Evolutionary conservation across 1,140 invertebrate species (phyloP), one percentile per base, ranked within the genome.

Genomic region (Drosophila tani): DNA sequence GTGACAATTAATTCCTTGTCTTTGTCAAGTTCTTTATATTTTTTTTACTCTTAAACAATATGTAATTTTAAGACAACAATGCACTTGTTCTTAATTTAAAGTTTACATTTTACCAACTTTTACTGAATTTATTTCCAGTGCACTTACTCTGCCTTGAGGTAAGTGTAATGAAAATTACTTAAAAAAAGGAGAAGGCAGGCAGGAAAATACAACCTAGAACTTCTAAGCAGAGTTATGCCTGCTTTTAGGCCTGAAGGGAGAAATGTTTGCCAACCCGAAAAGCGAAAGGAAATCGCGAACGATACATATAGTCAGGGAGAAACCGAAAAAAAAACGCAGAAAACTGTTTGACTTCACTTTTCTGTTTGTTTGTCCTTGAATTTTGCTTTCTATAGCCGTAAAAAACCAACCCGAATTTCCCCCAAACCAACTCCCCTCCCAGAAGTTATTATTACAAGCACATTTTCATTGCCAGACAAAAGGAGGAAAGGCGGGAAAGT

Each of bases 351-450:
- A 85, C 82, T 86, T 86, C 79, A 86, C 79, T 78, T 77, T 67
- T 64, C 50, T 63, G 65, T 78, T 68, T 88, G 81, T 87, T 88
- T 90, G 84, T 88, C 84, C 84, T 88, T 88, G 84, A 88, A 88
- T 84, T 88, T 90, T 79, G 53, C 56, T 64, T 68, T 56, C 55
- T 59, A 53, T 47, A 45, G 41, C 53, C 43, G 46, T 55, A 71
- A 53, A 53, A 65, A 74, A 41, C 77, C 47, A 74, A 68, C 71
- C 50, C 53, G 29, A 71, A 60, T 65, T 53, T 43, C 45, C 24
- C 62, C 27, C 17, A 6, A 11, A 11, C 29, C 29, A 32, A 14
- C 47, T 14, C 21, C 14, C 11, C 47, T 32, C 9, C 45, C 21
- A 56, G 35, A 50, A 69, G 73, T 88, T 87, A 87, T 87, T 87